Evolutionary conservation across 2,113 vertebrate genomes (phyloP).

Genomic region (Strigops habroptila): DNA sequence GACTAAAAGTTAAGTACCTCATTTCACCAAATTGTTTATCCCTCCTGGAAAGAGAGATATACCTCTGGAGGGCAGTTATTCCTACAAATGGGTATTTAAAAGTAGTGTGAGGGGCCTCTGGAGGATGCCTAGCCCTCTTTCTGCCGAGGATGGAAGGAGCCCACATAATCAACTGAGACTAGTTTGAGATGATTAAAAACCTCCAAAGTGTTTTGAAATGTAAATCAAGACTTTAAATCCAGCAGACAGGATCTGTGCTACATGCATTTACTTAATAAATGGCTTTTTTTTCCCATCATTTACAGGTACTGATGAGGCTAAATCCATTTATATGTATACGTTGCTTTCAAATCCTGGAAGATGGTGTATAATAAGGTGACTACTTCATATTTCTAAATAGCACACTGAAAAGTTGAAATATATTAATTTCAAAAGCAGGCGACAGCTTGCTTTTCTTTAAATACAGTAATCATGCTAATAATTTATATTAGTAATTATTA

Average conservation of each 20-base stretch:
- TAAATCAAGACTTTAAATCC: slow-evolving; percentile 46
- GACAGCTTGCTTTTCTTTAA: slow-evolving; percentile 5
- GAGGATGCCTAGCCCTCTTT: neutral
- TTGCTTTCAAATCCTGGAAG: neutral
- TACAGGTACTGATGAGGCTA: slow-evolving; percentile 18
- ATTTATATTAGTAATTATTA: neutral
- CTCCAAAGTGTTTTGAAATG: slow-evolving; percentile 29
- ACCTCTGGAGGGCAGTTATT: neutral
- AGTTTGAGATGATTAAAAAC: slow-evolving; percentile 26
- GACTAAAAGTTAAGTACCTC: neutral
- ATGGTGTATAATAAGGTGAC: neutral
- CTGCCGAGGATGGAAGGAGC: neutral
- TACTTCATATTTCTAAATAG: slow-evolving; percentile 12
- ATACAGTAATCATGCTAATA: neutral
- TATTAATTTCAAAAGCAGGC: neutral
- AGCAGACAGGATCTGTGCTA: neutral
- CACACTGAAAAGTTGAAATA: neutral
- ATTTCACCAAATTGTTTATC: neutral
- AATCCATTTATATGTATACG: slow-evolving; percentile 7
- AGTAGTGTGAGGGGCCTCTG: neutral
- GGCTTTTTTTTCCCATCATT: neutral
- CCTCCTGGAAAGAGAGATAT: neutral
- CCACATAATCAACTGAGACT: neutral
- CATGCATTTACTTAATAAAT: slow-evolving; percentile 20
- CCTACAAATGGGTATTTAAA: neutral